Base-by-base conservation (phyloP, 1,140 invertebrate genomes). In the Ostrea denselamellosa region DNA sequence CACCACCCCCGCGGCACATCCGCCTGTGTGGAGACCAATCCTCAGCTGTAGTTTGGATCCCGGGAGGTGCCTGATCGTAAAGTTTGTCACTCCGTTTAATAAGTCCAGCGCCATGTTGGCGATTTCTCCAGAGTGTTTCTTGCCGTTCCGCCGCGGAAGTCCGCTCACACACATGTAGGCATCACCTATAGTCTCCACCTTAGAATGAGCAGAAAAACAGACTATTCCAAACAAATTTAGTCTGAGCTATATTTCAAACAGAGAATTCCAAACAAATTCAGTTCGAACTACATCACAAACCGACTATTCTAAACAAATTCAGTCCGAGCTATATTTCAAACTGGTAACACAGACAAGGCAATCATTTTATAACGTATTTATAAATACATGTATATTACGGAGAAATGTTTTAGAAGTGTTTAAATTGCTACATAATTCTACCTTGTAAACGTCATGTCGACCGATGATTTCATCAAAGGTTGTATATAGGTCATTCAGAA, bases 161-260 rank as follows among this genome's bases (percentile, higher is more conserved):
- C 98, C 98, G 81, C 97, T 97, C 12, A 98, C 98, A 19, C 98
- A 97, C 98, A 99, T 98, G 94, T 99, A 99, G 8, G 98, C 98
- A 94, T 99, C 98, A 0, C 98, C 91, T 10, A 92, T 92, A 17
- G 93, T 93, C 85, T 93, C 92, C 7, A 93, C 92, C 92, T 93
- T 68, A 71, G 52, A 5, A 14, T 81, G 56, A 86, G 1, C 34
- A 44, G 34, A 44, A 44, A 44, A 44, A 1, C 34, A 44, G 34
- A 44, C 5, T 44, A 44, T 44, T 44, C 34, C 34, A 8, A 52
- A 34, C 34, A 52, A 62, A 17, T 62, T 62, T 5, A 62, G 14
- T 17, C 54, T 17, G 9, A 56, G 14, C 14, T 56, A 56, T 56
- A 54, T 10, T 3, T 44, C 34, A 44, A 44, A 44, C 34, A 5